A percentile compares a stretch with the other conserved stretches of the same genome.
Evolutionary conservation across 2,888 invertebrate species (phyloP).

Genomic region (Philereme vetulata): DNA sequence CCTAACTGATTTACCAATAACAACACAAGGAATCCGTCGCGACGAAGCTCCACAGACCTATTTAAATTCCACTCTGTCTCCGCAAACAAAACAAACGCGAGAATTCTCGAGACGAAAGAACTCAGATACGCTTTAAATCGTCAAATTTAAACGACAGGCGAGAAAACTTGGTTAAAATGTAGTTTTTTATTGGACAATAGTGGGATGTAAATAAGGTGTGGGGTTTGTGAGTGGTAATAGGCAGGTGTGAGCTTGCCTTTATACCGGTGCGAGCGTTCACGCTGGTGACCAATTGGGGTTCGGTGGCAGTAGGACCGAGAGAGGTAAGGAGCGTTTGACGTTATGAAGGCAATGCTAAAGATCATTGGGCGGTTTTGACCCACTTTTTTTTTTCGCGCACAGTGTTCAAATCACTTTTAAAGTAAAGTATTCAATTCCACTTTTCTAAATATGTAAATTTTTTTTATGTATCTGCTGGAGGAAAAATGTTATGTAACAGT

Average conservation of each 20-base stretch:
- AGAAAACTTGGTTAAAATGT: constrained; percentile 55
- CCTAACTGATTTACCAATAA: constrained; percentile 17
- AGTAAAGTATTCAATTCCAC: too few species aligned
- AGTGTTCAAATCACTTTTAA: too few species aligned
- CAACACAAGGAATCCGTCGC: constrained; percentile 9
- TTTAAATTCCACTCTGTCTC: constrained; percentile 25
- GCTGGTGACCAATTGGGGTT: constrained; percentile 43
- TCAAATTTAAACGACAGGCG: constrained; percentile 54
- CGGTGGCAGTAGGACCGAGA: constrained; percentile 50
- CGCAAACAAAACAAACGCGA: constrained; percentile 24
- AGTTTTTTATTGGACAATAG: constrained; percentile 47
- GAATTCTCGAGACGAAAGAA: constrained; percentile 16
- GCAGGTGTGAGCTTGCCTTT: constrained; percentile 68
- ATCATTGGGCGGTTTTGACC: too few species aligned
- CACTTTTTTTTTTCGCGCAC: too few species aligned
- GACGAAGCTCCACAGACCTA: constrained; percentile 7
- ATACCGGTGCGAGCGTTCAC: constrained; percentile 54
- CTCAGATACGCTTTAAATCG: constrained; percentile 26
- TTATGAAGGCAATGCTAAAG: too few species aligned
- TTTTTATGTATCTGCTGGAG: too few species aligned
- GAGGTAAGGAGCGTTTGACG: not conserved
- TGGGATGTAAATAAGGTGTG: constrained; percentile 31
- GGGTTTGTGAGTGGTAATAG: constrained; percentile 40
- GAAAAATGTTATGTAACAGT: too few species aligned
- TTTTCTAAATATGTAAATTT: too few species aligned